Evolutionary conservation across 2,113 vertebrate species (phyloP).

Genomic region (Physeter macrocephalus): DNA sequence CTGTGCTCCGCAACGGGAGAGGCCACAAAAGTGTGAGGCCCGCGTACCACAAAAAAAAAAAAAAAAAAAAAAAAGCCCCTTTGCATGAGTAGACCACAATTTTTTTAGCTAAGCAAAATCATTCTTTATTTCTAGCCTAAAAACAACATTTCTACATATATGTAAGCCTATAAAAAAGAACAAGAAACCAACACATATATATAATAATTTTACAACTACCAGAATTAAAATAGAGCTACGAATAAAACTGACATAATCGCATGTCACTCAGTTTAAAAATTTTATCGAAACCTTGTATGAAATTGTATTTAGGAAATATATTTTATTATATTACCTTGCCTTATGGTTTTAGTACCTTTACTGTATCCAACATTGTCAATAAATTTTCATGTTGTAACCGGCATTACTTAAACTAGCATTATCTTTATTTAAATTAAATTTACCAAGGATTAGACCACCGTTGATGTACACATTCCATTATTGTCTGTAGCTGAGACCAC

Average conservation of each 20-base stretch:
- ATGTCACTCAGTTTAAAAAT: background rate
- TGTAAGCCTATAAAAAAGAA: background rate
- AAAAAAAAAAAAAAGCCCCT: no score
- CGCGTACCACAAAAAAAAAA: no score
- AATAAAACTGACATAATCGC: background rate
- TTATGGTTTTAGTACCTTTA: background rate
- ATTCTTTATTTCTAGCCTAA: background rate
- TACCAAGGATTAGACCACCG: background rate
- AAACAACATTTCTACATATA: background rate
- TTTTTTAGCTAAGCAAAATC: background rate
- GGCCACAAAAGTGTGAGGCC: no score
- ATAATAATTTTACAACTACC: background rate
- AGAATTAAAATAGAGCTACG: background rate
- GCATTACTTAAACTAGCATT: background rate
- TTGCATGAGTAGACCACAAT: background rate
- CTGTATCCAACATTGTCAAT: background rate
- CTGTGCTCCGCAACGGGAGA: no score
- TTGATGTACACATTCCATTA: background rate
- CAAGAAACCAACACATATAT: background rate
- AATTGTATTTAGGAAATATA: background rate
- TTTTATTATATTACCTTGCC: background rate
- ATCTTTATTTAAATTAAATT: background rate
- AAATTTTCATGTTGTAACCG: background rate
- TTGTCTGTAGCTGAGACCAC: background rate
- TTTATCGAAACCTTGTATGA: background rate